Evolutionary conservation across 1,140 invertebrate species (phyloP), one percentile per base, ranked within the genome.

Genomic region (Drosophila pectinifera): DNA sequence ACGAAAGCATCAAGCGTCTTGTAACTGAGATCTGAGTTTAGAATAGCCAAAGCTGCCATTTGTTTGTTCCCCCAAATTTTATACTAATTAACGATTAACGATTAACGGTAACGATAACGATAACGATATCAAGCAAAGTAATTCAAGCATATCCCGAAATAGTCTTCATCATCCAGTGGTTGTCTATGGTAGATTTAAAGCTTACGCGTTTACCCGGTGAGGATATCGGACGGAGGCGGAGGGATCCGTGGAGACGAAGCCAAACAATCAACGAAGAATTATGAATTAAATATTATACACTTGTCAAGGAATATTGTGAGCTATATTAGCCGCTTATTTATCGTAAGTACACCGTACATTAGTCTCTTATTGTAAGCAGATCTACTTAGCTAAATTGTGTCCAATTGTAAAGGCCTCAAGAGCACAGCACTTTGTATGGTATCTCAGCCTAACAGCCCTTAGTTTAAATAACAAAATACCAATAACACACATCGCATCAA

Each of bases 121-220:
- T 42, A 61, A 48, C 26, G 48, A 51, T 48, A 62, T 57, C 49
- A 73, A 67, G 56, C 77, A 76, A 81, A 80, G 84, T 69, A 89
- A 89, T 89, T 89, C 85, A 89, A 89, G 77, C 84, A 89, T 89
- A 89, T 89, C 84, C 80, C 84, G 79, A 84, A 79, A 89, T 89
- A 89, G 84, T 89, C 84, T 89, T 84, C 84, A 57, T 72, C 67
- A 85, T 80, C 76, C 82, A 78, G 77, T 90, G 84, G 84, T 89
- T 89, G 84, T 89, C 80, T 89, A 89, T 63, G 63, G 78, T 83
- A 62, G 56, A 77, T 78, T 53, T 65, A 69, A 36, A 41, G 22
- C 54, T 49, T 41, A 34, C 11, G 31, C 45, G 18, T 20, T 10
- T 41, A 53, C 20, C 42, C 49, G 62, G 48, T 13, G 34, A 13